phyloP scores from a whole-genome alignment of 2,113 vertebrate species.

The Zootoca vivipara region DNA sequence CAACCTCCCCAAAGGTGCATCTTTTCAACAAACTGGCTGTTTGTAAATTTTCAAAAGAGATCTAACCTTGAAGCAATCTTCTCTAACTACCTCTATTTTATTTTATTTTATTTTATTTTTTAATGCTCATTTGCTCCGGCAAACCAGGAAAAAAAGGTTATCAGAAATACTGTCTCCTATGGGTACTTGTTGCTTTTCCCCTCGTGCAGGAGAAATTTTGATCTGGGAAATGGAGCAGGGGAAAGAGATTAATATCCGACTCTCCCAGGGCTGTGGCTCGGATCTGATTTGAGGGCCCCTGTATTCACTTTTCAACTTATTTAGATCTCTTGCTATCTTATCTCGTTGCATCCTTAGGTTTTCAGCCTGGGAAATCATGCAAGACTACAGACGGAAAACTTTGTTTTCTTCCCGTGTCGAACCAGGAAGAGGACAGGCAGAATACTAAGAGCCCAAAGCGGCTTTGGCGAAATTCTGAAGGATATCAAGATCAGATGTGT shows the following conservation, averaged over 20 bases:
- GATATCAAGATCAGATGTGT: background rate
- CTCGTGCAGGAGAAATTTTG: background rate
- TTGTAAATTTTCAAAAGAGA: conserved; percentile 39
- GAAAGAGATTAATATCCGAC: background rate
- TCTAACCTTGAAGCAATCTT: conserved; percentile 7
- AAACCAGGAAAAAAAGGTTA: background rate
- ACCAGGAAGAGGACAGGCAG: background rate
- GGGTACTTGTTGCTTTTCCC: background rate
- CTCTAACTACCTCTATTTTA: conserved; percentile 10
- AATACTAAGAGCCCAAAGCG: background rate
- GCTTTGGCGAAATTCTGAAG: background rate
- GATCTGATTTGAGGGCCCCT: background rate
- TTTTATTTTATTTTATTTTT: background rate
- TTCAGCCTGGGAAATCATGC: background rate
- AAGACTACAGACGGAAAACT: background rate
- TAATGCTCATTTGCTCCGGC: background rate
- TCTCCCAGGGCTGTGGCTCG: background rate
- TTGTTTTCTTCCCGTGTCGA: no score
- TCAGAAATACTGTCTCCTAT: conserved; percentile 2
- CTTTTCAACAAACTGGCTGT: conserved; percentile 8
- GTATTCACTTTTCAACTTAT: background rate
- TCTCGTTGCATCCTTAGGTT: background rate
- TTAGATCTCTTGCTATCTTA: no score
- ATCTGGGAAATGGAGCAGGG: background rate
- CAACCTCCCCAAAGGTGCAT: conserved; percentile 3